Evolutionary conservation across 2,888 invertebrate species (phyloP).

Genomic region (Orthosia cruda): DNA sequence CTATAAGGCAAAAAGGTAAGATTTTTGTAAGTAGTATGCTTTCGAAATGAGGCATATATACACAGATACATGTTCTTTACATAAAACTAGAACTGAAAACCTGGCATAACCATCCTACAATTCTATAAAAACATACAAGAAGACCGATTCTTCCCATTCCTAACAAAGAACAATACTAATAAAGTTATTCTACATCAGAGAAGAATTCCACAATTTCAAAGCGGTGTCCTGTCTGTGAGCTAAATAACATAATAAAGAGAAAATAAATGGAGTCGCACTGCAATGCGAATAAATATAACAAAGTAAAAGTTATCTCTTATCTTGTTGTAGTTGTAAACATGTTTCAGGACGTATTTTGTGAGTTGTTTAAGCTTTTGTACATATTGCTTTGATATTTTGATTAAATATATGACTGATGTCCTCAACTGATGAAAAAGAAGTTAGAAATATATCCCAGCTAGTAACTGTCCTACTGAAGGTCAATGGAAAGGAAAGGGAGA

Average conservation of each 20-base stretch:
- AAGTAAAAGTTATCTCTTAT: conserved; percentile 20
- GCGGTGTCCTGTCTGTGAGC: conserved; percentile 20
- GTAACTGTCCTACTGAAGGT: too few relatives aligned
- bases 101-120: not conserved
- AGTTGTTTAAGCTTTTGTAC: not conserved
- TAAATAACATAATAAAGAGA: conserved; percentile 7
- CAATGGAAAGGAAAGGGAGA: too few relatives aligned
- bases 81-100: not conserved
- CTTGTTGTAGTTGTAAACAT: conserved; percentile 20
- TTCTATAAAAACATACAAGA: not conserved
- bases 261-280: conserved; percentile 39
- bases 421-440: too few relatives aligned
- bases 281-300: conserved; percentile 23
- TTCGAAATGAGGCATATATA: not conserved
- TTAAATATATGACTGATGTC: too few relatives aligned
- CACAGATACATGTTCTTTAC: not conserved
- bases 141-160: not conserved
- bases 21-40: too few relatives aligned
- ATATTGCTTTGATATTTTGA: not conserved
- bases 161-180: conserved; percentile 6
- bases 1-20: too few relatives aligned
- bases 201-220: conserved; percentile 36
- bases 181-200: conserved; percentile 8
- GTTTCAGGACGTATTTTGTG: not conserved
- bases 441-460: too few relatives aligned